Conservation (phyloP, 2,888 invertebrate species). For the Agriopis marginaria region DNA sequence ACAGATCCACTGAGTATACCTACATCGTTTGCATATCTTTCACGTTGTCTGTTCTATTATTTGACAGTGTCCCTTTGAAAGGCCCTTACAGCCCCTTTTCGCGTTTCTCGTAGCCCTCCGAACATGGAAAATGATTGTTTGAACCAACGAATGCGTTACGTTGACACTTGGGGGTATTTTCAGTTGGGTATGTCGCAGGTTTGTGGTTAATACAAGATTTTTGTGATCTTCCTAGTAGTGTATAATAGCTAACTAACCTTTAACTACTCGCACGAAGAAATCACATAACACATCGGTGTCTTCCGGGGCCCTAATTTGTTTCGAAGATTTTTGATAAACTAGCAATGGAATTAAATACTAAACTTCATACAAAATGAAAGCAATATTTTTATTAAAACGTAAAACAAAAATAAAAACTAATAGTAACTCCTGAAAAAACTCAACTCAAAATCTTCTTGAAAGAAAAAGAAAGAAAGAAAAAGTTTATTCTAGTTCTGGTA, state of each 20-base stretch:
- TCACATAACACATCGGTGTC: too few relatives aligned
- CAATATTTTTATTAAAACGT: not conserved
- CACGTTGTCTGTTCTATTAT: constrained; percentile 37
- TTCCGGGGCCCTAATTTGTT: too few relatives aligned
- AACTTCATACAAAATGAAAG: too few relatives aligned
- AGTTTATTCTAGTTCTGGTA: too few relatives aligned
- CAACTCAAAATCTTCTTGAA: too few relatives aligned
- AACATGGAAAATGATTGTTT: constrained; percentile 40
- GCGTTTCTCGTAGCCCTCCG: constrained; percentile 25
- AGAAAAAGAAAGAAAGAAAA: too few relatives aligned
- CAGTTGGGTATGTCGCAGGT: not conserved
- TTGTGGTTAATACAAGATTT: not conserved
- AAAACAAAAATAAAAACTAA: not conserved
- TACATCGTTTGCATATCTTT: constrained; percentile 35
- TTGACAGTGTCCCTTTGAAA: constrained; percentile 37
- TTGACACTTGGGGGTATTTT: constrained; percentile 21
- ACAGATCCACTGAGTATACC: not conserved
- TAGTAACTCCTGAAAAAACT: too few relatives aligned
- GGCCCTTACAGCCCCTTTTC: constrained; percentile 38
- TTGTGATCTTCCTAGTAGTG: not conserved
- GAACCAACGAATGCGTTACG: constrained; percentile 34
- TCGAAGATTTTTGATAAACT: too few relatives aligned
- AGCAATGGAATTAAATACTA: too few relatives aligned
- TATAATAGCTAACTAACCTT: too few relatives aligned
- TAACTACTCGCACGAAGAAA: too few relatives aligned